Conservation (phyloP, 2,888 invertebrate species). For the Lucinisca nassula region DNA sequence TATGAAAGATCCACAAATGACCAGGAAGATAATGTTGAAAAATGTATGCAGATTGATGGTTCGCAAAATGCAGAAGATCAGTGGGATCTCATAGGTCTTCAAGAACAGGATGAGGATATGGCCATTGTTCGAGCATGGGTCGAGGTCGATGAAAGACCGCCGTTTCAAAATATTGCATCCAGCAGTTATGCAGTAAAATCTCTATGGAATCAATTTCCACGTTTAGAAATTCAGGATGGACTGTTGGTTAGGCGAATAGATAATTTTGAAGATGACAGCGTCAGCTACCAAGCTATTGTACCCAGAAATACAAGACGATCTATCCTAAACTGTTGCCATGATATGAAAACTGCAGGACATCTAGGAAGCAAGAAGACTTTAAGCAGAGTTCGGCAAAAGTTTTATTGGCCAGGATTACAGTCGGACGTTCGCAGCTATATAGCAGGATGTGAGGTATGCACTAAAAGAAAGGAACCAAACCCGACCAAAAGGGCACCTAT, state of each 20-base stretch:
- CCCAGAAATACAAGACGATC: no score
- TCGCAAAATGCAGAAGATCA: neutral
- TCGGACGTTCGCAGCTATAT: no score
- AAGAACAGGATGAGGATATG: neutral
- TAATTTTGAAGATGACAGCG: no score
- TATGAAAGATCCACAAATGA: no score
- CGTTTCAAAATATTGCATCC: neutral
- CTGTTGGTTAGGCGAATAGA: no score
- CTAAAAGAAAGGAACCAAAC: neutral
- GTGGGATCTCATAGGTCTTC: no score
- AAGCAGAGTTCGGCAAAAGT: no score
- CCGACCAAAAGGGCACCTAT: neutral
- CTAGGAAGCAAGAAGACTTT: no score
- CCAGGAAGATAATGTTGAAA: neutral
- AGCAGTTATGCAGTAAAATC: neutral
- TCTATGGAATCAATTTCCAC: neutral
- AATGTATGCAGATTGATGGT: neutral
- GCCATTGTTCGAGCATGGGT: conserved; percentile 1
- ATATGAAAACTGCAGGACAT: no score
- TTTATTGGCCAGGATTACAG: no score
- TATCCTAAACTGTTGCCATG: no score
- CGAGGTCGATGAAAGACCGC: neutral
- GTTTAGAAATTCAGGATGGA: conserved; percentile 47
- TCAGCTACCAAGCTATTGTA: no score
- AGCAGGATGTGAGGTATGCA: conserved; percentile 31